Conservation (phyloP, 2,888 invertebrate species). For the Pseudolycoriella hygida region DNA sequence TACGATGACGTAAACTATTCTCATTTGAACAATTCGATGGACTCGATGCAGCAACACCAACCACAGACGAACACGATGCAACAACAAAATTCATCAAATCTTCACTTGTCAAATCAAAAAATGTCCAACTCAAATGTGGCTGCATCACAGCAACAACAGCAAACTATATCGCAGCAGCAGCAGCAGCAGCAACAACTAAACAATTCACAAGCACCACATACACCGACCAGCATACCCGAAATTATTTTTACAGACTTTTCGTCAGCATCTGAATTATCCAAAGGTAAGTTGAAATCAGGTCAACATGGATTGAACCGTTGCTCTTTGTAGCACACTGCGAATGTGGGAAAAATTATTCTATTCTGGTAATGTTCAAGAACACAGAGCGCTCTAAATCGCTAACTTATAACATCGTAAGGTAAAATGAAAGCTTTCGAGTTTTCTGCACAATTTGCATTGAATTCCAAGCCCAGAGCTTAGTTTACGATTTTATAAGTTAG, state of each 20-base stretch:
- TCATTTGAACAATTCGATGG: background rate
- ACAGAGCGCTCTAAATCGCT: no score
- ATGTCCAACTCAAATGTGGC: background rate
- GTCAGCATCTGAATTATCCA: slow-evolving; percentile 7
- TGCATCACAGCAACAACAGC: background rate
- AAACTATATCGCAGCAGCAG: slow-evolving; percentile 7
- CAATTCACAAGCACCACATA: slow-evolving; percentile 21
- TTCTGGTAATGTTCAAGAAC: no score
- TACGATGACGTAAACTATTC: slow-evolving; percentile 3
- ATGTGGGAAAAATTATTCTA: background rate
- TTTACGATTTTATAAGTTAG: no score
- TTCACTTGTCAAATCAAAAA: slow-evolving; percentile 4
- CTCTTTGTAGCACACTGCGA: background rate
- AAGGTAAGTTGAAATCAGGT: no score
- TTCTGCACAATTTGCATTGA: no score
- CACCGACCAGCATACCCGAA: slow-evolving; percentile 63
- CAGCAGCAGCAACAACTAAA: slow-evolving; percentile 8
- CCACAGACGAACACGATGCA: background rate
- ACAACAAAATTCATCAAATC: slow-evolving; percentile 4
- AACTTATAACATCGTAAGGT: no score
- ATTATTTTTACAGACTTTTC: slow-evolving; percentile 47
- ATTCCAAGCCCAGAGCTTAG: no score
- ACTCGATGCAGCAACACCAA: background rate
- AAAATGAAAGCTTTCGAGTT: no score
- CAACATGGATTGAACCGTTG: no score